These are phyloP conservation scores for Erebia ligea DNA, from an alignment of 2,888 invertebrate genomes.

Conservation along the genomic window DNA sequence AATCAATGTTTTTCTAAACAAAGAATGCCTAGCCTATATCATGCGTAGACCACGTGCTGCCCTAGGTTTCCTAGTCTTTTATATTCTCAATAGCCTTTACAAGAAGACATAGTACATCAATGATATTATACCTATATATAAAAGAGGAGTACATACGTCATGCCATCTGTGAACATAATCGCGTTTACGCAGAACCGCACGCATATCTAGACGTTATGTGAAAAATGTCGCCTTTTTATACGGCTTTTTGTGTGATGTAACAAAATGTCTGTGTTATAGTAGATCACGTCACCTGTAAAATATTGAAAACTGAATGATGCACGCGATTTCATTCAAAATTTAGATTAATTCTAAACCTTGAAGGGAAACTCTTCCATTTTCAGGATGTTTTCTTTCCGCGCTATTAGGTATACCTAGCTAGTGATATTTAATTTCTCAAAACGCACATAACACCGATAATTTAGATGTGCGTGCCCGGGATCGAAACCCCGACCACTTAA, in stretches of 20 bases:
- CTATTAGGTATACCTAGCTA: too few species aligned
- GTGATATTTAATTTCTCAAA: too few species aligned
- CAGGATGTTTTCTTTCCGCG: too few species aligned
- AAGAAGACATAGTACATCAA: background rate
- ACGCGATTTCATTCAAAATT: too few species aligned
- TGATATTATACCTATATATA: too few species aligned
- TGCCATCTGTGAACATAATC: constrained; percentile 29
- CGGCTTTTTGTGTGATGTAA: constrained; percentile 4
- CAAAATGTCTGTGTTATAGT: background rate
- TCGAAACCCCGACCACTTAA: too few species aligned
- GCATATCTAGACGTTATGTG: constrained; percentile 13
- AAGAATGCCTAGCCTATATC: background rate
- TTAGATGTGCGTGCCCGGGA: too few species aligned
- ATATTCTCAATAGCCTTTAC: background rate
- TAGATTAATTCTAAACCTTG: too few species aligned
- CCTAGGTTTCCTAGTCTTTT: constrained; percentile 16
- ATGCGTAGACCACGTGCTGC: constrained; percentile 7
- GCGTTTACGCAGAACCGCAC: constrained; percentile 20
- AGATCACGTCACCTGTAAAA: background rate
- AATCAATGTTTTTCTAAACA: background rate
- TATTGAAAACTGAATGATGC: too few species aligned
- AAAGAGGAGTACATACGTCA: background rate
- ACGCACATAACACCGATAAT: too few species aligned
- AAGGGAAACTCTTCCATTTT: too few species aligned
- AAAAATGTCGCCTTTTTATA: constrained; percentile 11